These are phyloP conservation scores for Manacus vitellinus DNA, from an alignment of 2,113 vertebrate genomes.

Conservation along the genomic window DNA sequence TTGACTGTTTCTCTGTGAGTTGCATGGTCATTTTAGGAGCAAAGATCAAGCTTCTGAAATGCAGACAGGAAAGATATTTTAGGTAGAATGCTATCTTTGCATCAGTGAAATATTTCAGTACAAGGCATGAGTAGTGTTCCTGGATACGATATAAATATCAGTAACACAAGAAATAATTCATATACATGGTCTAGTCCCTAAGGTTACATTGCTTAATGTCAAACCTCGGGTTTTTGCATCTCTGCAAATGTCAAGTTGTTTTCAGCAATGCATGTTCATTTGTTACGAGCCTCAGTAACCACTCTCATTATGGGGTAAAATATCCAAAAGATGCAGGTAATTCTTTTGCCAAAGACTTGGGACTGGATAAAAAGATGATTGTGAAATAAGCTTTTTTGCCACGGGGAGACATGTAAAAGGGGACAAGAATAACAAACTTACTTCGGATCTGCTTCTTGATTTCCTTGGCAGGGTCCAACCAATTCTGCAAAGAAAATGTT, in stretches of 20 bases:
- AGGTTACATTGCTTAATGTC: slow-evolving; percentile 5
- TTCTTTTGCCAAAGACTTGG: not conserved
- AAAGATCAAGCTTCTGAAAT: not conserved
- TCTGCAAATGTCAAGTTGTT: slow-evolving; percentile 56
- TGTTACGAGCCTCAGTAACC: not conserved
- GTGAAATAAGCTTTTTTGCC: not conserved
- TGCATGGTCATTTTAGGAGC: not conserved
- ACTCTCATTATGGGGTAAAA: not conserved
- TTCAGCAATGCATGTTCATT: not conserved
- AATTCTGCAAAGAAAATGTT: slow-evolving; percentile 86
- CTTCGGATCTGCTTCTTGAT: slow-evolving; percentile 96
- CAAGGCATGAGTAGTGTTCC: not conserved
- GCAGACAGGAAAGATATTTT: not conserved
- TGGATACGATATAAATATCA: not conserved
- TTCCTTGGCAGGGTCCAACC: slow-evolving; percentile 94
- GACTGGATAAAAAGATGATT: not conserved
- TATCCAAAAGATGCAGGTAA: not conserved
- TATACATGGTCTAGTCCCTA: not conserved
- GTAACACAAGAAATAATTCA: not conserved
- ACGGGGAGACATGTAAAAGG: not conserved
- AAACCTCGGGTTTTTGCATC: not conserved
- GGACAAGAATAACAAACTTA: slow-evolving; percentile 72
- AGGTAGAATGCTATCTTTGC: not conserved
- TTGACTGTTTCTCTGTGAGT: not conserved
- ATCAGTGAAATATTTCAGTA: not conserved